Conservation (phyloP, 2,797 vertebrate species). For the Luscinia megarhynchos region DNA sequence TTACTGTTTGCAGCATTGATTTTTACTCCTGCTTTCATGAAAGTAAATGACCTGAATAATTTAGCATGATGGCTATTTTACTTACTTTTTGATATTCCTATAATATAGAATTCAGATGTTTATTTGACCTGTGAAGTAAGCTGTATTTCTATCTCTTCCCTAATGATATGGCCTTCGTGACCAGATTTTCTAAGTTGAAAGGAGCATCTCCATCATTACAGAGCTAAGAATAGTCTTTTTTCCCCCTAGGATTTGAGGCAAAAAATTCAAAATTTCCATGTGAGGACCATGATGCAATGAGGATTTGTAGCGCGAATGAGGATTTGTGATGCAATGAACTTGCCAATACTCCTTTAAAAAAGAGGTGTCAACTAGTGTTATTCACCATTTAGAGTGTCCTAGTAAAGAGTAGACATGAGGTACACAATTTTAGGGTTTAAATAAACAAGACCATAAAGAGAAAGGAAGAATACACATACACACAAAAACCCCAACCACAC, state of each 20-base stretch:
- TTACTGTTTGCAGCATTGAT: neutral
- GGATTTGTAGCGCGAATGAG: neutral
- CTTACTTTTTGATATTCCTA: neutral
- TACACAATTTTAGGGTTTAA: neutral
- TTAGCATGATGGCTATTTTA: neutral
- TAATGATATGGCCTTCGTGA: neutral
- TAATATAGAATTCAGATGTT: neutral
- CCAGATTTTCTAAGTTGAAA: neutral
- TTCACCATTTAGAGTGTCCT: neutral
- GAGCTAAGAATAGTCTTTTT: neutral
- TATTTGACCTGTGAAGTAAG: neutral
- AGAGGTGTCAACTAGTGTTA: neutral
- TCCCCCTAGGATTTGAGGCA: fast-evolving
- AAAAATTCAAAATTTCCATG: neutral
- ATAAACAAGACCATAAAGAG: neutral
- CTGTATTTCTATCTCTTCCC: neutral
- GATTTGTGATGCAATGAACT: neutral
- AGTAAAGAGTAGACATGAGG: neutral
- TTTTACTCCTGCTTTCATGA: neutral
- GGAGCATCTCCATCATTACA: neutral
- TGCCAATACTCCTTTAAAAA: neutral
- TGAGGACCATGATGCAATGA: neutral
- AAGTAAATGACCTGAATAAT: neutral
- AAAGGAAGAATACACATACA: neutral
- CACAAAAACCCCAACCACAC: neutral